Conservation (phyloP, 1,140 invertebrate species). For the Apocrypta bakeri region DNA sequence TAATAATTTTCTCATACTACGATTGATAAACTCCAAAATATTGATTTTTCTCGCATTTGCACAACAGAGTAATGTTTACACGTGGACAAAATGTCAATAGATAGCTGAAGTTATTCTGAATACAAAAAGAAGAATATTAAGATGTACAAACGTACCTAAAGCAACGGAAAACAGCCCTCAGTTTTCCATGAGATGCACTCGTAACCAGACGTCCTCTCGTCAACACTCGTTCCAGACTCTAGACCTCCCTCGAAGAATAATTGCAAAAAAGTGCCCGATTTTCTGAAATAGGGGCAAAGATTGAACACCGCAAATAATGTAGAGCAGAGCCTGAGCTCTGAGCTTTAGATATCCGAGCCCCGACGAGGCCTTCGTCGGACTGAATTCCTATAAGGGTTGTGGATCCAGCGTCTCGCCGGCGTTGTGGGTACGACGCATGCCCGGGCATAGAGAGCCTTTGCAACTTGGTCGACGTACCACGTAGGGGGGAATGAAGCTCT, state of each 20-base stretch:
- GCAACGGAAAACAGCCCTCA: background rate
- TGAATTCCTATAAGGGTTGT: slow-evolving; percentile 26
- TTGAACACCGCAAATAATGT: background rate
- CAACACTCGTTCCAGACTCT: background rate
- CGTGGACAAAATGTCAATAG: too few species aligned
- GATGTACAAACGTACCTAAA: background rate
- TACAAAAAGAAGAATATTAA: background rate
- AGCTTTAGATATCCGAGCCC: background rate
- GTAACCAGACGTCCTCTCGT: background rate
- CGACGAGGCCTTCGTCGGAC: slow-evolving; percentile 42
- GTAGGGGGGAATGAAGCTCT: slow-evolving; percentile 49
- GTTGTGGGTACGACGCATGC: background rate
- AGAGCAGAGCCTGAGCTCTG: background rate
- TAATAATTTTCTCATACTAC: too few species aligned
- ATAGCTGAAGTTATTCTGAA: too few species aligned
- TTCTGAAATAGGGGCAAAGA: background rate
- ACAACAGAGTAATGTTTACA: too few species aligned
- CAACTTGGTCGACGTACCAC: background rate
- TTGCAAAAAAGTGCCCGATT: background rate
- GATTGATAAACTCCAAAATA: too few species aligned
- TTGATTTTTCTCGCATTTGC: too few species aligned
- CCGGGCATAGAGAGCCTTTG: slow-evolving; percentile 8
- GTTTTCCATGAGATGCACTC: background rate
- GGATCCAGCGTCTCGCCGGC: background rate
- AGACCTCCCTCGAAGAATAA: background rate